Percentiles rank a stretch among this genome's conserved stretches.
These are phyloP conservation scores for Bellardia pandia DNA, from an alignment of 2,888 invertebrate genomes.

Conservation along the genomic window DNA sequence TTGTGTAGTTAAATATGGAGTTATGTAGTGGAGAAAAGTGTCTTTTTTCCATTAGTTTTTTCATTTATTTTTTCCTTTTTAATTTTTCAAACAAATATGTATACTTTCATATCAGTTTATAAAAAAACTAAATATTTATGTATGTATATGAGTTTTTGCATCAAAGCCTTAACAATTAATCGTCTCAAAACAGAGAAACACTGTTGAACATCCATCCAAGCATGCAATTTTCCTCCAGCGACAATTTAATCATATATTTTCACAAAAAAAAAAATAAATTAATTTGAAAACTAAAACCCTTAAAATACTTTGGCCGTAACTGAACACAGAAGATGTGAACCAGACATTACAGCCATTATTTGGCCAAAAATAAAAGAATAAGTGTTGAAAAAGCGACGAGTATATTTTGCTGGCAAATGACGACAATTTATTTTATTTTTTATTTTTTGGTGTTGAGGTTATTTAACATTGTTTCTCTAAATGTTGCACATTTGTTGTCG, in stretches of 20 bases:
- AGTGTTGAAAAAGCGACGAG: constrained; percentile 54
- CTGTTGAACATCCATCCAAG: constrained; percentile 31
- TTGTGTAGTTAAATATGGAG: too few species aligned
- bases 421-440: constrained; percentile 61
- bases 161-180: constrained; percentile 61
- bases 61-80: too few species aligned
- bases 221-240: constrained; percentile 59
- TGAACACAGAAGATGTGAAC: constrained; percentile 33
- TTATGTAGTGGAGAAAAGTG: too few species aligned
- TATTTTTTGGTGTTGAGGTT: constrained; percentile 62
- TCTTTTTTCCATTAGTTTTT: too few species aligned
- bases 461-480: constrained; percentile 64
- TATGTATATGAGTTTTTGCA: neutral
- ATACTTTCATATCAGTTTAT: neutral
- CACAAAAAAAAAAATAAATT: constrained; percentile 32
- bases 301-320: constrained; percentile 34
- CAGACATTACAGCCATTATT: constrained; percentile 42
- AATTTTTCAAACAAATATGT: neutral
- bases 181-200: constrained; percentile 8
- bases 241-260: constrained; percentile 66
- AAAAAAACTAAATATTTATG: neutral
- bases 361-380: constrained; percentile 19
- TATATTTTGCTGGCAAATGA: constrained; percentile 60
- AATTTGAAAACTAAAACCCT: constrained; percentile 50
- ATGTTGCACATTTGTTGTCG: constrained; percentile 43